Percentiles rank a stretch among this genome's conserved stretches.
phyloP scores from a whole-genome alignment of 1,140 invertebrate genomes.

The Drosophila bipectinata region DNA sequence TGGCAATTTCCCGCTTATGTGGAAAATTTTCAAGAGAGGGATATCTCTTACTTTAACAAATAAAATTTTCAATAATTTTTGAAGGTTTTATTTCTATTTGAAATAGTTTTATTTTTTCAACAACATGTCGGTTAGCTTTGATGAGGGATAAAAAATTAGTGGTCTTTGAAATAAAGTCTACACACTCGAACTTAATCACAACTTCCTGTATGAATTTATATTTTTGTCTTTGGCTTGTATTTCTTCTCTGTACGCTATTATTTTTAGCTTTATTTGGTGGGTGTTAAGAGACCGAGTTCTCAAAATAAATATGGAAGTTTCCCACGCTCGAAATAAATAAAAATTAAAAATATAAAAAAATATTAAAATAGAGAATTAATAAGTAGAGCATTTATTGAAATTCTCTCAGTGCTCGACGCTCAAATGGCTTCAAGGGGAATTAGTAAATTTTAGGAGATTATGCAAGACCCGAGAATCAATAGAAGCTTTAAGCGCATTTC shows the following conservation, averaged over 20 bases:
- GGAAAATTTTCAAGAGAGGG: not conserved
- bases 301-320: no score
- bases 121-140: conserved; percentile 18
- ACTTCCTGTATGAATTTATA: conserved; percentile 67
- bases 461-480: not conserved
- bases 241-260: conserved; percentile 33
- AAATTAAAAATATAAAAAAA: no score
- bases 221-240: conserved; percentile 36
- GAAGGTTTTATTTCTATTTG: not conserved
- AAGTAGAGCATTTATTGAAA: no score
- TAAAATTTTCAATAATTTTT: not conserved
- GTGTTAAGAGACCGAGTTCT: no score
- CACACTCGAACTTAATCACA: conserved; percentile 61
- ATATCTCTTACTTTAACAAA: not conserved
- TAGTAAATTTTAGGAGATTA: not conserved
- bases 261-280: conserved; percentile 34
- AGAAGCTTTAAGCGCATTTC: conserved; percentile 8
- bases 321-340: no score
- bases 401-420: no score
- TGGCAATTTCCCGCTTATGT: conserved; percentile 18
- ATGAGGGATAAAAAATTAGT: conserved; percentile 6
- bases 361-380: no score
- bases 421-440: not conserved
- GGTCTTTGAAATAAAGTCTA: conserved; percentile 23
- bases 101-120: not conserved